Evolutionary conservation across 2,113 vertebrate species (phyloP), one percentile per base, ranked within the genome.

Genomic region (Camelus dromedarius): DNA sequence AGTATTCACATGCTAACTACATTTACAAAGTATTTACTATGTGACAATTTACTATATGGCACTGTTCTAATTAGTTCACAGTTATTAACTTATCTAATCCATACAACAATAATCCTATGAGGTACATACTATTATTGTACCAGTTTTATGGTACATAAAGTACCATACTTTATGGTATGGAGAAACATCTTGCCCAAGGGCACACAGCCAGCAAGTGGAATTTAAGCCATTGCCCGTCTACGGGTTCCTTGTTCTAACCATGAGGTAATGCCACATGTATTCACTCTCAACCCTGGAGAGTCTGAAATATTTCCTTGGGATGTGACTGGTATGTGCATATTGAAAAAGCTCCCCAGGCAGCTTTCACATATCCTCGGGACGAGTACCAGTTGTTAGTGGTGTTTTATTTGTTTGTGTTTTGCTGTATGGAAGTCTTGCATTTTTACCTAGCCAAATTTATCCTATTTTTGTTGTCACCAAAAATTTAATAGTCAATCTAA

Each of bases 1-100:
- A 60, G 35, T 12, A 12, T 64, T 54, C 7, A 52, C 20, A 35
- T 22, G 50, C 20, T 76, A 75, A 73, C 13, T 64, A 84, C 16
- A 66, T 86, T 88, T 86, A 93, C 32, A 22, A 89, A 96, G 48
- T 87, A 35, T 62, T 87, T 92, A 35, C 73, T 60, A 16, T 81
- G n/a, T 28, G 28, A 46, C 60, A 92, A 5, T 42, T 42, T 42
- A 42, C 38, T 42, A 42, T 42, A 42, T 42, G 79, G 32, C 19
- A 42, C 50, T 56, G 48, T 82, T 96, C 4, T 90, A 66, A 54
- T 30, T 73, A 35, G 20, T 76, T 92, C n/a, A 58, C 32, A 4
- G 7, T 6, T 46, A 66, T 58, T 85, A 81, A 92, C 32, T 70
- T 70, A 54, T 32, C 60, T 32, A 83, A 75, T 79, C 85, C 56